Conservation (phyloP, 1,140 invertebrate genomes). For the Notospermus geniculatus region DNA sequence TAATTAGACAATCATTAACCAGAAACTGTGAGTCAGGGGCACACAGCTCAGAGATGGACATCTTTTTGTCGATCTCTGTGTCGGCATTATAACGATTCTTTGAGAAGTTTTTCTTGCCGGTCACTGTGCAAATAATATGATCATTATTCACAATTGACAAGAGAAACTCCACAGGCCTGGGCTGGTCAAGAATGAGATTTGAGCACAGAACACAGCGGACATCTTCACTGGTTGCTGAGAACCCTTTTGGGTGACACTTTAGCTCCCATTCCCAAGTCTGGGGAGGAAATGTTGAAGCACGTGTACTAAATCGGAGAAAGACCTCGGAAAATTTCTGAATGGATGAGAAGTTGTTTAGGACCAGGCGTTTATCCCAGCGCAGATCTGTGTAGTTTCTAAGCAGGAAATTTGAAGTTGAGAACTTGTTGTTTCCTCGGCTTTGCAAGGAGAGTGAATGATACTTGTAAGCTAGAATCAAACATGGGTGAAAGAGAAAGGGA, state of each 20-base stretch:
- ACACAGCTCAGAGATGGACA: slow-evolving; percentile 38
- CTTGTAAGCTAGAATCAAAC: slow-evolving; percentile 55
- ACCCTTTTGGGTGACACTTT: slow-evolving; percentile 48
- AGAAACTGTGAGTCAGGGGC: slow-evolving; percentile 38
- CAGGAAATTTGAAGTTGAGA: slow-evolving; percentile 46
- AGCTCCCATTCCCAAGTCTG: slow-evolving; percentile 58
- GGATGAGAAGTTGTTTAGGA: slow-evolving; percentile 37
- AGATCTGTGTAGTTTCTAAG: slow-evolving; percentile 56
- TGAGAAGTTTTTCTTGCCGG: slow-evolving; percentile 56
- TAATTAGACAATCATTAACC: slow-evolving; percentile 38
- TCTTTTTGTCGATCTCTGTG: slow-evolving; percentile 50
- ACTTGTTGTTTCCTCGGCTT: slow-evolving; percentile 46
- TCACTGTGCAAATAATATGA: slow-evolving; percentile 51
- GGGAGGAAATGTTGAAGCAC: slow-evolving; percentile 50
- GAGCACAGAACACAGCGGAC: slow-evolving; percentile 49
- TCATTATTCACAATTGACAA: slow-evolving; percentile 51
- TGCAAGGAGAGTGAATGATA: slow-evolving; percentile 54
- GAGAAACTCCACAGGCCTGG: slow-evolving; percentile 54
- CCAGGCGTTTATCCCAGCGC: slow-evolving; percentile 56
- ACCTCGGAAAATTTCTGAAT: slow-evolving; percentile 40
- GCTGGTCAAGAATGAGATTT: slow-evolving; percentile 55
- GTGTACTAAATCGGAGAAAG: slow-evolving; percentile 52
- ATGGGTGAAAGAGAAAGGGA: slow-evolving; percentile 47
- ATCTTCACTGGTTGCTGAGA: slow-evolving; percentile 42
- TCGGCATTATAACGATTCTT: slow-evolving; percentile 53